These are phyloP conservation scores for Proctacanthus coquilletti DNA, from an alignment of 1,140 invertebrate species.

Conservation along the genomic window DNA sequence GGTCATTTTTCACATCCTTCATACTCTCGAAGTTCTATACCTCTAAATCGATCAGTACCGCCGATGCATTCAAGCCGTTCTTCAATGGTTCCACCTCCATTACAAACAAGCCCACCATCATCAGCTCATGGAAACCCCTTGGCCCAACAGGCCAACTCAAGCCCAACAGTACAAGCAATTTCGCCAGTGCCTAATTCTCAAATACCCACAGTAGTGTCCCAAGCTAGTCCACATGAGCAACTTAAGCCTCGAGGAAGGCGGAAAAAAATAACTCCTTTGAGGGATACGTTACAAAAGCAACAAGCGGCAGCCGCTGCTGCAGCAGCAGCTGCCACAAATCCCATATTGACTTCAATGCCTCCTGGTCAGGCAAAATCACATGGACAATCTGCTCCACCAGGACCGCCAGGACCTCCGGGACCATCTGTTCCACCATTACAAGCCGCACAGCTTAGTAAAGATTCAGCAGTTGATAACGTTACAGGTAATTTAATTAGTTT, in stretches of 20 bases:
- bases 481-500: too few species aligned
- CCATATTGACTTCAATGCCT: too few species aligned
- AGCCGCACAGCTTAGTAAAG: too few species aligned
- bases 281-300: constrained; percentile 22
- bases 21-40: too few species aligned
- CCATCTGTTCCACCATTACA: too few species aligned
- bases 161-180: neutral
- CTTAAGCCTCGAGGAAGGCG: constrained; percentile 20
- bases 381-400: too few species aligned
- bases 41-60: constrained; percentile 3
- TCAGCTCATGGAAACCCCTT: constrained; percentile 5
- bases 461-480: too few species aligned
- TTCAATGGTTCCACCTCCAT: constrained; percentile 12
- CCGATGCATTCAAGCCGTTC: neutral
- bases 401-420: too few species aligned
- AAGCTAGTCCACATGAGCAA: constrained; percentile 7
- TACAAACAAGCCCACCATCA: constrained; percentile 8
- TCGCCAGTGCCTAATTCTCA: constrained; percentile 2
- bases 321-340: constrained; percentile 12
- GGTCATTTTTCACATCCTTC: neutral
- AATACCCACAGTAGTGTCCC: neutral
- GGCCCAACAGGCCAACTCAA: neutral
- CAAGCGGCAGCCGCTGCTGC: constrained; percentile 25
- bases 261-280: constrained; percentile 25
- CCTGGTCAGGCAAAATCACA: too few species aligned